phyloP scores from a whole-genome alignment of 2,113 vertebrate species.

The Myocastor coypus region DNA sequence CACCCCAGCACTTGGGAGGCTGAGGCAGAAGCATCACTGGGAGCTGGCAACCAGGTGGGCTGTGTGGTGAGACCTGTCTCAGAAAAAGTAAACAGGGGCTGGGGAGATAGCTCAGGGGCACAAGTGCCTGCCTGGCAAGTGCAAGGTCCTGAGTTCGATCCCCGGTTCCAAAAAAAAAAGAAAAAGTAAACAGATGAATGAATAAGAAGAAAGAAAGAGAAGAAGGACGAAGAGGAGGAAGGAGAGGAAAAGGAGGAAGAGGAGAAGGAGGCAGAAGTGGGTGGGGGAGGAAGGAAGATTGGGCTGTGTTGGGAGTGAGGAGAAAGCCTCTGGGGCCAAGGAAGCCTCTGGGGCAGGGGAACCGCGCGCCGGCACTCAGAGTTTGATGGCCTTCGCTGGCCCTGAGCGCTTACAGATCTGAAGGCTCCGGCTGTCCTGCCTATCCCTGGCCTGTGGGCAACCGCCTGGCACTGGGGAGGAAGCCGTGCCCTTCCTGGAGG shows the following conservation, averaged over 20 bases:
- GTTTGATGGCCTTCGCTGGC: fast-evolving
- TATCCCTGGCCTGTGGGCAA: background rate
- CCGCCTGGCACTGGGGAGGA: conserved; percentile 51
- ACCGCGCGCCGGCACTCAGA: background rate
- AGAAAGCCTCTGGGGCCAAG: background rate
- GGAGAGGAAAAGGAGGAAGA: too few relatives aligned
- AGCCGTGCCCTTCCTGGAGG: conserved; percentile 63
- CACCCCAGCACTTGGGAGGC: background rate
- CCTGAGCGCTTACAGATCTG: background rate
- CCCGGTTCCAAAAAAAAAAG: too few relatives aligned
- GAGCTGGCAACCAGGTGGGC: background rate
- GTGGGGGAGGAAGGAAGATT: too few relatives aligned
- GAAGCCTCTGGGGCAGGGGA: too few relatives aligned
- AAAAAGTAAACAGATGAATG: background rate
- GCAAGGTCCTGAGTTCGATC: too few relatives aligned
- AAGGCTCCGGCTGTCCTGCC: background rate
- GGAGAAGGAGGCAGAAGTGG: too few relatives aligned
- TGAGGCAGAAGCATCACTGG: background rate
- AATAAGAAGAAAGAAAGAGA: background rate
- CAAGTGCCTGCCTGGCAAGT: too few relatives aligned
- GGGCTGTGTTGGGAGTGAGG: background rate
- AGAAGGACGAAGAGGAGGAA: too few relatives aligned
- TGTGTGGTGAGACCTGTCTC: background rate
- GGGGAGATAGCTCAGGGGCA: too few relatives aligned
- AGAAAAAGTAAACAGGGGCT: background rate